Evolutionary conservation across 2,113 vertebrate genomes (phyloP), one percentile per base, ranked within the genome.

Genomic region (Nibea albiflora): DNA sequence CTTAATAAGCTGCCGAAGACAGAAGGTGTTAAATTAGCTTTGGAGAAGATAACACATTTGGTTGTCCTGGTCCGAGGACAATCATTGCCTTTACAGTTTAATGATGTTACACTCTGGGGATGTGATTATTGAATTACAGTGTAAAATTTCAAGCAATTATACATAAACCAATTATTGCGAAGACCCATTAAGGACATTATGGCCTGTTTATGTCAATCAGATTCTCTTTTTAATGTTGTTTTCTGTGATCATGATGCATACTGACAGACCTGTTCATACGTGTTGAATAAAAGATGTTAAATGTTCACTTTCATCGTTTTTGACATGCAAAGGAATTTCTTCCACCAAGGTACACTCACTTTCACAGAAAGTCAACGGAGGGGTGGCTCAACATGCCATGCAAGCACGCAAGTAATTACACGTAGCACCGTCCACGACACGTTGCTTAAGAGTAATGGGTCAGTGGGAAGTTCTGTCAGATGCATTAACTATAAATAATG

Each of bases 21-120:
- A 22, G 20, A 80, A 63, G 52, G 78, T 28, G 66, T 68, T 63
- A 44, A 78, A 76, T 67, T 73, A 65, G 62, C 57, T 66, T 24
- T n/a, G 15, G 57, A 79, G 20, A 8, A 44, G 31, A 67, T 66
- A 19, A 76, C 69, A 83, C 50, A n/a, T 69, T 65, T 20, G 46
- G 14, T 17, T 64, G 20, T 44, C 64, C 22, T 47, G 53, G 47
- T 67, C 56, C 10, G 62, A 85, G 57, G 56, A 64, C 53, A 65
- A 47, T 7, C 15, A 3, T 47, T 12, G 46, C 24, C 69, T 22
- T 11, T 3, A 58, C 8, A n/a, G 47, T 31, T 64, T 20, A 60
- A 20, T 19, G 39, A 20, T 4, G 11, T 71, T 62, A 52, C 47
- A 26, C 20, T 52, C 1, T 0, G 0, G 35, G 16, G 17, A 20